Conservation (phyloP, 64 coral and sea anemone genomes). For the Cladopsammia gracilis region DNA sequence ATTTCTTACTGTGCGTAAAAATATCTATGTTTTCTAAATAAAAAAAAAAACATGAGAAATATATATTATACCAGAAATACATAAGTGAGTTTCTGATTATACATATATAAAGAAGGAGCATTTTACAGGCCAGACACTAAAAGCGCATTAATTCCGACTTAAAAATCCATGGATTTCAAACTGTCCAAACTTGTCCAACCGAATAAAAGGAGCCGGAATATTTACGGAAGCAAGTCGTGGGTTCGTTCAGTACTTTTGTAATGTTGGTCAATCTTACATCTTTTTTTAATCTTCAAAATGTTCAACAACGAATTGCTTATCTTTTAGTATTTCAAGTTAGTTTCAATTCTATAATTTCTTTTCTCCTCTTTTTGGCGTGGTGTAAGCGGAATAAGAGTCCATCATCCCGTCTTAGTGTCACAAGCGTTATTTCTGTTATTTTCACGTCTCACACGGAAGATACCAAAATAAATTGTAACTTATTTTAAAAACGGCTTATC, state of each 20-base stretch:
- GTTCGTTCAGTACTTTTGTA: not conserved
- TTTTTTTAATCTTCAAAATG: not conserved
- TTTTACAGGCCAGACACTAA: not conserved
- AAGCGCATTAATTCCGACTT: not conserved
- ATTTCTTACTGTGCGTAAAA: not conserved
- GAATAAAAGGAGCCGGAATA: not conserved
- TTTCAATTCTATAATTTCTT: not conserved
- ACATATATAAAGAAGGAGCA: too few species aligned
- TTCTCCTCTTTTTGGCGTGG: not conserved
- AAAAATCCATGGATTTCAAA: not conserved
- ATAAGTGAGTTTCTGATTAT: too few species aligned
- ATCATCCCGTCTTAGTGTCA: too few species aligned
- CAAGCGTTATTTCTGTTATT: too few species aligned
- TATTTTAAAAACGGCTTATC: too few species aligned
- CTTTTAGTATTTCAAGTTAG: not conserved
- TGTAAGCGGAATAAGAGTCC: too few species aligned
- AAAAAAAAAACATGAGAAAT: not conserved
- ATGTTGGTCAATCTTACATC: not conserved
- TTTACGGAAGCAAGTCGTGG: not conserved
- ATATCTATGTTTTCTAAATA: not conserved
- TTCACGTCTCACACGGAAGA: too few species aligned
- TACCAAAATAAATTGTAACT: too few species aligned
- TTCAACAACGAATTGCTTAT: not conserved
- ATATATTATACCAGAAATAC: not conserved
- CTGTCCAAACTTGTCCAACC: not conserved